Base-by-base conservation (phyloP, 2,113 vertebrate genomes). In the Varanus komodoensis region DNA sequence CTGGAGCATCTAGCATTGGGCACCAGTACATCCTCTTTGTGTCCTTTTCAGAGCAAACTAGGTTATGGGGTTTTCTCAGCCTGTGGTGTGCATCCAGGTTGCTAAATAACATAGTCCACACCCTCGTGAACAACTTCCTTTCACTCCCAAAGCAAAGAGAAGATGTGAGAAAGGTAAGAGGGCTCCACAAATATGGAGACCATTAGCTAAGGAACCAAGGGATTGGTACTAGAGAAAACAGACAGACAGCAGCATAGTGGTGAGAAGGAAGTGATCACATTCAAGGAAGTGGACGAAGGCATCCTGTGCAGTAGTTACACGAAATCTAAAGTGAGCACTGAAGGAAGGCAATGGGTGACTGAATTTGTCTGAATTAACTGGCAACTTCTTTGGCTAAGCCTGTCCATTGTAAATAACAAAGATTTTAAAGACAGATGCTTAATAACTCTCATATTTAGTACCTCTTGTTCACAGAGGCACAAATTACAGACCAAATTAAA, bases 401-500 rank as follows among this genome's bases (percentile, higher is more conserved):
- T n/a, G 32, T 27, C 29, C 17, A 21, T 67, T 32, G 6, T 61
- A 73, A 61, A n/a, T 75, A 50, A 61, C n/a, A 77, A 77, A 61
- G 23, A 27, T 25, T 64, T 38, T 73, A 21, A 38, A 77, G 48
- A 34, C 32, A 52, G 78, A 50, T 81, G 50, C 61, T 64, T 44
- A 44, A 79, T 3, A 54, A 71, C 54, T 34, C 48, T 82, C 80
- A 32, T 29, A 54, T 61, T 48, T 75, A 75, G 34, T 48, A 89
- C 17, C 14, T 83, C 64, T 83, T 89, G 11, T 73, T 64, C 48
- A 74, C 44, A 69, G 29, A 67, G 50, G 21, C 14, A 73, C 87
- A 82, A 73, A 78, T 92, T 93, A 92, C 86, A 90, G 75, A 57
- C 88, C 86, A 89, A 91, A 92, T 92, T 93, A 95, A 85, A 84